Evolutionary conservation across 1,140 invertebrate genomes (phyloP), one percentile per base, ranked within the genome.

Genomic region (Dinoponera quadriceps): DNA sequence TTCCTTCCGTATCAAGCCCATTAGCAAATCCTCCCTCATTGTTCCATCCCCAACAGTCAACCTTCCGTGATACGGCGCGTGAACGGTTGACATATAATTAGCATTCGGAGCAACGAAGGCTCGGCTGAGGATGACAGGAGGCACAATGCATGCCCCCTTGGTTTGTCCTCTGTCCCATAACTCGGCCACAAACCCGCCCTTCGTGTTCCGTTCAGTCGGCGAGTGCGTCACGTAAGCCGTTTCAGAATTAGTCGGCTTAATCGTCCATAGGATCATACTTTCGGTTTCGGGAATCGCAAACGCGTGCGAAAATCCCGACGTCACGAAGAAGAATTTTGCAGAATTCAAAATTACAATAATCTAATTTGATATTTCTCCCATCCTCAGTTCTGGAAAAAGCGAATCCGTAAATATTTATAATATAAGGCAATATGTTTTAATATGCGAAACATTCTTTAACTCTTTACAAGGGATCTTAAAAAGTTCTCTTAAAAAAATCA

Each of bases 61-160:
- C 59, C 90, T 90, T 91, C 88, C 83, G 78, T 80, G 84, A 89
- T 90, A 86, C 38, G 83, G 82, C 83, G 88, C 89, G 89, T 87
- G 88, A 90, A 89, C 85, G 87, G 89, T 90, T 90, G 88, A 92
- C 91, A 85, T 90, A 91, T 93, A 93, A 94, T 94, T 93, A 94
- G 92, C 93, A 93, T 93, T 90, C 83, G 91, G 89, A 85, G 86
- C 90, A 90, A 91, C 88, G 86, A 89, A 92, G 89, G 87, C 84
- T 87, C 85, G 60, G 84, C 93, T 93, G 93, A 92, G 88, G 90
- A 91, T 94, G 93, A 93, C 93, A 93, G 91, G 80, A 81, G 77
- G 82, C 83, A 93, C 91, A 94, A 94, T 93, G 82, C 86, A 80
- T 90, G 48, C 84, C 71, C 73, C 84, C 86, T 65, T 73, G 74